Conservation (phyloP, 2,888 invertebrate genomes). For the Mellilla xanthometata region DNA sequence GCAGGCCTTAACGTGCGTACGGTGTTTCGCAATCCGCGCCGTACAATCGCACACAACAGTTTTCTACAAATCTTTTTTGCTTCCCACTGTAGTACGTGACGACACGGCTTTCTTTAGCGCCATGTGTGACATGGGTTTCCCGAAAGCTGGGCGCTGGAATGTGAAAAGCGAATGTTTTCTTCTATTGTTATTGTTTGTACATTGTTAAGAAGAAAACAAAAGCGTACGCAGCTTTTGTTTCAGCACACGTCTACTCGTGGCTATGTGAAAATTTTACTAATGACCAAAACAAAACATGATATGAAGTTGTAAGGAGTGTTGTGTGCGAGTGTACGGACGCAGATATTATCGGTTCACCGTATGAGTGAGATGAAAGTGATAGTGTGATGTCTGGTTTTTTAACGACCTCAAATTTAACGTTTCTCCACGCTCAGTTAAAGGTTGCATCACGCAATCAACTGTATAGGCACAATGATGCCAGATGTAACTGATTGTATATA, state of each 20-base stretch:
- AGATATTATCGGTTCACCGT: slow-evolving; percentile 12
- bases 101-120: slow-evolving; percentile 9
- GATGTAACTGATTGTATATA: slow-evolving; percentile 6
- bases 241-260: too few species aligned
- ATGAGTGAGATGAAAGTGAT: slow-evolving; percentile 55
- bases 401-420: slow-evolving; percentile 20
- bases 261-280: too few species aligned
- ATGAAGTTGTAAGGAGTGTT: slow-evolving; percentile 3
- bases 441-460: slow-evolving; percentile 15
- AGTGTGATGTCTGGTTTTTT: slow-evolving; percentile 32
- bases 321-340: slow-evolving; percentile 16
- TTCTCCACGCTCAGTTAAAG: slow-evolving; percentile 14
- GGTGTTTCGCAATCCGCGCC: slow-evolving; percentile 47
- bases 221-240: too few species aligned
- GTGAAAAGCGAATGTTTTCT: slow-evolving; percentile 1
- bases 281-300: neutral
- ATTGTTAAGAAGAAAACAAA: too few species aligned
- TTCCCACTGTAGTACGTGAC: neutral
- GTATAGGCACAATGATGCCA: slow-evolving; percentile 11
- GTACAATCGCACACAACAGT: slow-evolving; percentile 29
- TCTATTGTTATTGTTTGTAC: neutral
- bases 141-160: slow-evolving; percentile 2
- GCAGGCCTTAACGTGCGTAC: slow-evolving; percentile 55
- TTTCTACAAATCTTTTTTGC: neutral
- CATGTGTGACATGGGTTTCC: slow-evolving; percentile 5